phyloP scores from a whole-genome alignment of 2,797 vertebrate genomes.

The Triplophysa bombifrons region DNA sequence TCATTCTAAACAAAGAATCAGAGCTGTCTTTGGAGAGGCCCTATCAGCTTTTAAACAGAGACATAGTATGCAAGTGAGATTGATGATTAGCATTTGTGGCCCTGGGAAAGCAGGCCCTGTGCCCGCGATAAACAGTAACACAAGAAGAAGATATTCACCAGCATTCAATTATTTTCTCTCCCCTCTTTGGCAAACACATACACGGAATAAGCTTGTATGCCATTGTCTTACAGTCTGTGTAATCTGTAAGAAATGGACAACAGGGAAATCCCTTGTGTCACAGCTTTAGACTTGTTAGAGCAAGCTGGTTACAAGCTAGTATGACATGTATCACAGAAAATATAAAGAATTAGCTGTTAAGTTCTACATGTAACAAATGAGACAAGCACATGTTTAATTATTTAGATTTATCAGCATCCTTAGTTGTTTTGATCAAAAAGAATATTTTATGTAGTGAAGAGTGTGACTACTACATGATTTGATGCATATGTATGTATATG shows the following conservation, averaged over 20 bases:
- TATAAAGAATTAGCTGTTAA: constrained; percentile 52
- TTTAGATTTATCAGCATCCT: background rate
- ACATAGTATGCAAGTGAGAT: constrained; percentile 86
- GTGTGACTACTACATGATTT: too few species aligned
- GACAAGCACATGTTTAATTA: background rate
- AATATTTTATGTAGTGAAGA: too few species aligned
- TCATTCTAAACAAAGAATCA: constrained; percentile 96
- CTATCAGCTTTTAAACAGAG: constrained; percentile 98
- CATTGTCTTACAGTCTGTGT: constrained; percentile 82
- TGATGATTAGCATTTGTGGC: constrained; percentile 89
- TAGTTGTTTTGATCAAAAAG: background rate
- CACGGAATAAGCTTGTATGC: constrained; percentile 71
- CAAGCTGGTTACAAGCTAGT: constrained; percentile 72
- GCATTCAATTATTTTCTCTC: constrained; percentile 39
- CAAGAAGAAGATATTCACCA: constrained; percentile 44
- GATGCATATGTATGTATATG: too few species aligned
- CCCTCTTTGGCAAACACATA: constrained; percentile 76
- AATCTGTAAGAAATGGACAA: constrained; percentile 80
- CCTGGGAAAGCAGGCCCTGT: constrained; percentile 78
- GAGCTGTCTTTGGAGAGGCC: constrained; percentile 87
- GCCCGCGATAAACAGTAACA: constrained; percentile 80
- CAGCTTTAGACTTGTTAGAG: constrained; percentile 76
- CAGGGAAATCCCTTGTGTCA: constrained; percentile 76
- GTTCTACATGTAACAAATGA: background rate
- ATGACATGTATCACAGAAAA: constrained; percentile 71